Evolutionary conservation across 2,888 invertebrate species (phyloP), one percentile per base, ranked within the genome.

Genomic region (Cynaeus angustus): DNA sequence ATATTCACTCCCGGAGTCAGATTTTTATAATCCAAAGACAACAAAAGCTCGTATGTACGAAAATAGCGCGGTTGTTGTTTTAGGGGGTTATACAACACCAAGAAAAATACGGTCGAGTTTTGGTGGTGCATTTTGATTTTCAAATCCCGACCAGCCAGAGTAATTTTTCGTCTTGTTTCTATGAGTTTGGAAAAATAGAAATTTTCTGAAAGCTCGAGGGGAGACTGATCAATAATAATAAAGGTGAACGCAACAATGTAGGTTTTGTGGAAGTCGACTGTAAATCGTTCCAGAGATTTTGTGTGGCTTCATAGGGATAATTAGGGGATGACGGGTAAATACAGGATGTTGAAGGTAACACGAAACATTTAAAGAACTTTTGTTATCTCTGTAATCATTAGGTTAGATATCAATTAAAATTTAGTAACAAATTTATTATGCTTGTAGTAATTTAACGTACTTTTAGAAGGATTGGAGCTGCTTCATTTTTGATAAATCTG

Each of bases 11-110:
- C 12, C 38, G 8, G 16, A 56, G 56, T 14, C 43, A 43, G 41
- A 41, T 56, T 56, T 56, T 56, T 41, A 61, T 72, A 69, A 72
- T 71, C 65, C 68, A 72, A 70, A 66, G 70, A 67, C 66, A 70
- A 72, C 72, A 70, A 68, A 53, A 55, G 61, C 71, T 59, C 53
- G 52, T 61, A 68, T 61, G 68, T 46, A 46, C 37, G 50, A 50
- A 66, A 48, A 59, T 65, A 45, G 33, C 37, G 30, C 48, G 58
- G 26, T 37, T 52, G 58, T 41, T 66, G 53, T 59, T 61, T 67
- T 67, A 43, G 33, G 30, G 28, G 45, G 16, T 67, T 53, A 59
- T 61, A 45, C 33, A 21, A 41, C 43, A 26, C 16, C 10, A 28
- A 64, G 33, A 14, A 64, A 45, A 52, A 55, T 53, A 52, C 14